A percentile compares a stretch with the other conserved stretches of the same genome.
These are phyloP conservation scores for Trachythela sp. DNA, from an alignment of 64 coral and sea anemone genomes.

Conservation along the genomic window DNA sequence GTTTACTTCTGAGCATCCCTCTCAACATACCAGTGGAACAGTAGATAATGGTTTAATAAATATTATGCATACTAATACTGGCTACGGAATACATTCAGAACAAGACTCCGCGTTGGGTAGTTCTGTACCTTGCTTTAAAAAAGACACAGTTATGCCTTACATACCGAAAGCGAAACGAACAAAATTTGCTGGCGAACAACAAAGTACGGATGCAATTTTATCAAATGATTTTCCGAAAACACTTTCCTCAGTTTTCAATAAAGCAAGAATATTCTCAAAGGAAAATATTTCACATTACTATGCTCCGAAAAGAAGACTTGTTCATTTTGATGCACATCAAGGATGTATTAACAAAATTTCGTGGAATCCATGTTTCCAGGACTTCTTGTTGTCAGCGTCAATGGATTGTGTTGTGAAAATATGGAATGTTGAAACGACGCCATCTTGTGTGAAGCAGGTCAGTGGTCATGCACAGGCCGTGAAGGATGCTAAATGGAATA, in stretches of 20 bases:
- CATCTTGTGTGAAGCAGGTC: slow-evolving; percentile 27
- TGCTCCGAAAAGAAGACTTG: slow-evolving; percentile 37
- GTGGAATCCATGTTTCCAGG: slow-evolving; percentile 62
- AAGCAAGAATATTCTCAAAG: not conserved
- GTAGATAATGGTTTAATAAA: no score
- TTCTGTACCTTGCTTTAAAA: no score
- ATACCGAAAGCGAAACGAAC: not conserved
- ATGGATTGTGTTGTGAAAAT: slow-evolving; percentile 72
- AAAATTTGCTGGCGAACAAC: not conserved
- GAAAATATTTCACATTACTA: not conserved
- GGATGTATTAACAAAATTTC: slow-evolving; percentile 53
- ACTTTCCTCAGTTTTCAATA: not conserved
- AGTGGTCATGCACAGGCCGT: slow-evolving; percentile 65
- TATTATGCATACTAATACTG: no score
- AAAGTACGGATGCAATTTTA: no score
- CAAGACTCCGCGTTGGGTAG: no score
- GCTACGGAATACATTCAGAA: no score
- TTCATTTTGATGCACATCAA: slow-evolving; percentile 53
- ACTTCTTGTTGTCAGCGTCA: slow-evolving; percentile 72
- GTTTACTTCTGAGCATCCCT: no score
- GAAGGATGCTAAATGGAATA: slow-evolving; percentile 73
- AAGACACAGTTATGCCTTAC: not conserved
- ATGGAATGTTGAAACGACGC: slow-evolving; percentile 59
- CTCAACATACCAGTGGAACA: no score
- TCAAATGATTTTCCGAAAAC: no score